phyloP scores from a whole-genome alignment of 2,888 invertebrate species.

The Tipula helvola region DNA sequence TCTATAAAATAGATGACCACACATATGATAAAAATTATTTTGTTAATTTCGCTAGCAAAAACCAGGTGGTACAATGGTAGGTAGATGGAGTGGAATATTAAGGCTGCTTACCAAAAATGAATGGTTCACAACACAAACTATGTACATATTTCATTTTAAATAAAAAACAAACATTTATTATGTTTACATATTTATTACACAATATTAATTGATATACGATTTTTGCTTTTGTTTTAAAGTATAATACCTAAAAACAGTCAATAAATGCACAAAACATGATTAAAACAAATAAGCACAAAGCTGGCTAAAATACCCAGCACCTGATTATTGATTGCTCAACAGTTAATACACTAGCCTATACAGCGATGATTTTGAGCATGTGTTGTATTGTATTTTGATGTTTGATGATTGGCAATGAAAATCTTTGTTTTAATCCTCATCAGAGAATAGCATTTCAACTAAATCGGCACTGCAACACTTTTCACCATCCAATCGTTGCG shows the following conservation, averaged over 20 bases:
- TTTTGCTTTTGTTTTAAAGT: not conserved
- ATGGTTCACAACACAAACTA: too few relatives aligned
- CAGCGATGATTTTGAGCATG: not conserved
- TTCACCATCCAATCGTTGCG: constrained; percentile 65
- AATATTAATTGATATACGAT: too few relatives aligned
- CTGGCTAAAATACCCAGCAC: not conserved
- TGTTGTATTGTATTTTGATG: not conserved
- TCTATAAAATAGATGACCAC: not conserved
- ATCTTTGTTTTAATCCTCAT: constrained; percentile 41
- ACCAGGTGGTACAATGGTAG: not conserved
- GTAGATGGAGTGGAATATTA: not conserved
- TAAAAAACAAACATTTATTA: too few relatives aligned
- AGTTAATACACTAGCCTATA: not conserved
- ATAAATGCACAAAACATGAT: not conserved
- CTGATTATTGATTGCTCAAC: not conserved
- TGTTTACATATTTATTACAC: too few relatives aligned
- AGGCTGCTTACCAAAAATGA: not conserved
- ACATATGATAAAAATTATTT: not conserved
- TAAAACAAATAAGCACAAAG: not conserved
- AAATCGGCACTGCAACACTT: constrained; percentile 62
- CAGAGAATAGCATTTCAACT: constrained; percentile 67
- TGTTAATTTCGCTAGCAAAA: not conserved
- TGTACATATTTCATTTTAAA: too few relatives aligned
- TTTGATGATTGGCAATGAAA: not conserved
- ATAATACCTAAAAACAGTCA: not conserved